A percentile compares a stretch with the other conserved stretches of the same genome.
Evolutionary conservation across 30 jellyfish, hydroid and myxozoan species (phyloP).

Genomic region (Pelagia noctiluca): DNA sequence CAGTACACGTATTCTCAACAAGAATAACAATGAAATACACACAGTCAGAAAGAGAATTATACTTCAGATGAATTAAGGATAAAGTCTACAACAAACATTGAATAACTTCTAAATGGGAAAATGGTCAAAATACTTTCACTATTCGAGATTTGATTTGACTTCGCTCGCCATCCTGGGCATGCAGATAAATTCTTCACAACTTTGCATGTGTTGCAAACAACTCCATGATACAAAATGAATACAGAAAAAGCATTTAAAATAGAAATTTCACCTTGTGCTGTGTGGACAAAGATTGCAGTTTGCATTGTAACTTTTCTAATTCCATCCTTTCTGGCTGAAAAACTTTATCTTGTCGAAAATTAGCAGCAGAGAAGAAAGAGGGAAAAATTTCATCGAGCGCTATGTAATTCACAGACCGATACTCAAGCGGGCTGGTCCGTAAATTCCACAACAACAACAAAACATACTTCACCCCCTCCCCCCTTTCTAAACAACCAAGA

Average conservation of each 20-base stretch:
- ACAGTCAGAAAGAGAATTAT: no score
- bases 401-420: no score
- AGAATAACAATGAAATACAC: no score
- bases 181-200: neutral
- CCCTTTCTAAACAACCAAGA: no score
- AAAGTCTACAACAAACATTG: no score
- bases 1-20: no score
- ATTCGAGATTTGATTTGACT: neutral
- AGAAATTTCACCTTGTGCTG: constrained; percentile 59
- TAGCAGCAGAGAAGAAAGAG: neutral
- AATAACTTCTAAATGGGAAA: neutral
- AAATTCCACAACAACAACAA: no score
- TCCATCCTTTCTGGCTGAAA: constrained; percentile 42
- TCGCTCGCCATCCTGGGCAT: neutral
- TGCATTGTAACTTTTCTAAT: constrained; percentile 50
- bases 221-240: no score
- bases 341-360: neutral
- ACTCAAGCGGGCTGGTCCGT: no score
- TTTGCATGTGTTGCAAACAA: neutral
- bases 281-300: constrained; percentile 44
- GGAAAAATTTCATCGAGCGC: no score
- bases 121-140: neutral
- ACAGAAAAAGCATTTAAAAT: neutral
- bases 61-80: no score
- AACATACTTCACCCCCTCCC: no score